Base-by-base conservation (phyloP, 2,888 invertebrate genomes). In the Apomyelois bistriatella region DNA sequence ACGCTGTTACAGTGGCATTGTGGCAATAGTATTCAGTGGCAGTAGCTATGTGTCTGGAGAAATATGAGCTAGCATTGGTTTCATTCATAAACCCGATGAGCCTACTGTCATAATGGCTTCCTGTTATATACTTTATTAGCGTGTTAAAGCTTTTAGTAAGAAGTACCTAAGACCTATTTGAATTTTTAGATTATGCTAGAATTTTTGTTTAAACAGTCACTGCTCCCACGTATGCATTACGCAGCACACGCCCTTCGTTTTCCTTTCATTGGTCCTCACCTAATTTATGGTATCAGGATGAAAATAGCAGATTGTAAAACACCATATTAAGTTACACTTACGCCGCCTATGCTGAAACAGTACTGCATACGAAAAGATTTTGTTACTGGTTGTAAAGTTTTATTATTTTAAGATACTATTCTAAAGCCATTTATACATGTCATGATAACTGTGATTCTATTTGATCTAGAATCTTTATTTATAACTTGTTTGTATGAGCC, bases 321-420 rank as follows among this genome's bases (percentile, higher is more conserved):
- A 28, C 41, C 56, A 52, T 57, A 60, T 64, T 59, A 61, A 57
- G 59, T 63, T 61, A 59, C 61, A 57, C 56, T 58, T 52, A 37
- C 36, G 58, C 49, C 60, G 64, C 57, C 61, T 54, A 56, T 58
- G 57, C 51, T 48, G 36, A 53, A 52, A 53, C 42, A 53, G 54
- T 59, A 55, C 52, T 41, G 52, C 40, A 32, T 41, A 41, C 56
- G 58, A 58, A 62, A 40, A 76, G 71, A 79, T 78, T 75, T 76
- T 73, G 76, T 82, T 76, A 76, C 77, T 62, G 65, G 76, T 65
- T 71, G 72, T 84, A 76, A 83, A 85, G 75, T 60, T 84, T 82
- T 81, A 85, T 81, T 77, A 76, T 76, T 82, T 77, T 79, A 76
- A 72, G 67, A 69, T 78, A 79, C 80, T 79, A 76, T 59, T 58